Base-by-base conservation (phyloP, 2,797 vertebrate species). In the Hippopotamyrus pictus region DNA sequence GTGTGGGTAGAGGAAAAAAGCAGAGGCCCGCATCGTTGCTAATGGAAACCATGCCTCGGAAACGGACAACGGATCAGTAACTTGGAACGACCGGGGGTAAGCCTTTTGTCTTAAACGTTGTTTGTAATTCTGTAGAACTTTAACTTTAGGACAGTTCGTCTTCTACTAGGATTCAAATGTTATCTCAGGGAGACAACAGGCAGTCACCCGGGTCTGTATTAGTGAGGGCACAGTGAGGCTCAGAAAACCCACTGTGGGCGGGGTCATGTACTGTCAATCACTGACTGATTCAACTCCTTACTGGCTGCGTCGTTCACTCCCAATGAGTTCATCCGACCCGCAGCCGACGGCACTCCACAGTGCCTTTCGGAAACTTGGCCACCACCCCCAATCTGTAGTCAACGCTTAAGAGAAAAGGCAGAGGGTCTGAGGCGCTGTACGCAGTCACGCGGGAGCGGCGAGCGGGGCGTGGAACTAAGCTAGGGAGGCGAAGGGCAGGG, bases 391-490 rank as follows among this genome's bases (percentile, higher is more conserved):
- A 65, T 82, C 19, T 51, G 46, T 29, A 84, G 51, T 54, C 76
- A 88, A 94, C 95, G 95, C 96, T 95, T 96, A 95, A 95, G 96
- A 95, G 95, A 95, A 94, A 93, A 94, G 95, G 94, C 93, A 93
- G 94, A 95, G 94, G 95, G 83, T 88, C 87, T 91, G 84, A 91
- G 89, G 88, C 9, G 46, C 86, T 83, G 76, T 33, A 79, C 73
- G 73, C 89, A 88, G 54, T 62, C 54, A 89, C 53, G 83, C 44
- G 46, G 83, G 82, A 50, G 83, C 91, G 76, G 19, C 11, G 86
- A 92, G 90, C 41, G 88, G 88, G 88, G 90, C 9, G n/a, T 14
- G 17, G 53, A 3, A 65, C 86, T 87, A 87, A 5, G 50, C 86
- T 44, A 87, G 25, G 84, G 69, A 88, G 89, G 69, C 33, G 25